These are phyloP conservation scores for Manis pentadactyla DNA, from an alignment of 2,797 vertebrate genomes.

Conservation along the genomic window DNA sequence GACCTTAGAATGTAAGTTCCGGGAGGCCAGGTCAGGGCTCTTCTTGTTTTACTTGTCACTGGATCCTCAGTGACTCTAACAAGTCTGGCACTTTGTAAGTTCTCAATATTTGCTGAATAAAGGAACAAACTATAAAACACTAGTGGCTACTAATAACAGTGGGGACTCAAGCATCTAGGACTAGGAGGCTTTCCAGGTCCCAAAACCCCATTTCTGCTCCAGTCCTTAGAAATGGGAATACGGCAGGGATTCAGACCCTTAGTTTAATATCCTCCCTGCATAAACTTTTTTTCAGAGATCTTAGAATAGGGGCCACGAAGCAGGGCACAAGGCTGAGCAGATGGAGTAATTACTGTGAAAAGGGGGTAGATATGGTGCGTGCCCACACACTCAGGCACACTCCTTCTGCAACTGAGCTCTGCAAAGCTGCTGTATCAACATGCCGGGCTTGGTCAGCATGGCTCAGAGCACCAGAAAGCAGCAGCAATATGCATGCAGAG, in stretches of 20 bases:
- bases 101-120: background rate
- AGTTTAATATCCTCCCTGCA: background rate
- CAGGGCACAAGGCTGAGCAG: background rate
- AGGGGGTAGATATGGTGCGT: fast-evolving
- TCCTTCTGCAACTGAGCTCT: background rate
- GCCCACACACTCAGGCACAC: no score
- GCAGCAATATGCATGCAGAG: background rate
- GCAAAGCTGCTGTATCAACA: background rate
- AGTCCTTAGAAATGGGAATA: background rate
- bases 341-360: background rate
- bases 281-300: background rate
- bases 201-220: background rate
- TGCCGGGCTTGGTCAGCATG: no score
- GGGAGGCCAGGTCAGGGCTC: background rate
- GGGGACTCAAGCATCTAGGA: background rate
- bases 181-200: background rate
- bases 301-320: background rate
- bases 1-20: background rate
- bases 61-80: background rate
- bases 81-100: background rate
- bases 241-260: background rate
- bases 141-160: background rate
- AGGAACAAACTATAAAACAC: background rate
- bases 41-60: background rate
- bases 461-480: background rate